phyloP scores from a whole-genome alignment of 1,140 invertebrate species.

The Maconellicoccus hirsutus region DNA sequence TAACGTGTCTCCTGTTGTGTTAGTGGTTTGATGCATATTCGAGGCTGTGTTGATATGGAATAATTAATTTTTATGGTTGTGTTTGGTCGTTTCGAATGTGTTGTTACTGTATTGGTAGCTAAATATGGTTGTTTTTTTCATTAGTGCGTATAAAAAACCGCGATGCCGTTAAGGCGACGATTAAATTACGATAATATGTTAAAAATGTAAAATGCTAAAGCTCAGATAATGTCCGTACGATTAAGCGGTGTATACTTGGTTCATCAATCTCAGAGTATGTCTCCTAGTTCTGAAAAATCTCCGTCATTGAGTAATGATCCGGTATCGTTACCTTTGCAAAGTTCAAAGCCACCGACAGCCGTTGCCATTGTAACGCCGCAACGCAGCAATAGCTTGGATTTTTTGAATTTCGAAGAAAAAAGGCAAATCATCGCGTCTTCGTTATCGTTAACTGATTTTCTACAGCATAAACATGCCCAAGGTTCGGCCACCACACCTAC shows the following conservation, averaged over 20 bases:
- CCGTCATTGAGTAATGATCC: not conserved
- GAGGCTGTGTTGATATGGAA: not conserved
- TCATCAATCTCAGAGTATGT: constrained; percentile 1
- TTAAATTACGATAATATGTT: too few species aligned
- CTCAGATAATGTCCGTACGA: not conserved
- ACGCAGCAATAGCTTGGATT: constrained; percentile 71
- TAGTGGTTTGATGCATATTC: too few species aligned
- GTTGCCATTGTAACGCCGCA: constrained; percentile 6
- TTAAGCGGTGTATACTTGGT: constrained; percentile 5
- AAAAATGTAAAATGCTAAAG: not conserved
- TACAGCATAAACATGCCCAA: constrained; percentile 50
- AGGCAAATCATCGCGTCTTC: constrained; percentile 76
- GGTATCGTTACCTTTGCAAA: not conserved
- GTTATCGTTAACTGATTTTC: constrained; percentile 69
- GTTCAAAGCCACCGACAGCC: not conserved
- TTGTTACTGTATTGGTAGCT: too few species aligned
- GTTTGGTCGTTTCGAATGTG: too few species aligned
- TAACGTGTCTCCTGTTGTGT: not conserved
- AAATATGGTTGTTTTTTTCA: not conserved
- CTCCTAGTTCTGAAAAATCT: constrained; percentile 2
- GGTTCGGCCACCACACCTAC: constrained; percentile 32
- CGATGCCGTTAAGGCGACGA: too few species aligned
- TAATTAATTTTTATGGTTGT: too few species aligned
- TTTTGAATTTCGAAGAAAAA: constrained; percentile 82
- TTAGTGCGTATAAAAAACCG: too few species aligned